Percentiles rank a stretch among this genome's conserved stretches.
Evolutionary conservation across 2,888 invertebrate species (phyloP).

Genomic region (Digitonthophagus gazella): DNA sequence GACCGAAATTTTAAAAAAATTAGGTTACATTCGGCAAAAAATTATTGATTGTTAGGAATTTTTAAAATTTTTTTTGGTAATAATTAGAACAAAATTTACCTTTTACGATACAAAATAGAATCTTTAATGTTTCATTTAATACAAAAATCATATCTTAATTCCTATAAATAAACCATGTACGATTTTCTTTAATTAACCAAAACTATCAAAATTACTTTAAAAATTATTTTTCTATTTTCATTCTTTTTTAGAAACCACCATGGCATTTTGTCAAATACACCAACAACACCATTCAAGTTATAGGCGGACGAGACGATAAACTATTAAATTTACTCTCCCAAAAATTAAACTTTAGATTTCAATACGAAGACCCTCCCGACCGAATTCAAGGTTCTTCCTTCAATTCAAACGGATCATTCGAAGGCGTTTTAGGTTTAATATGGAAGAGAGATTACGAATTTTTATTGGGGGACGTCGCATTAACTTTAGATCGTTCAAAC

Average conservation of each 20-base stretch:
- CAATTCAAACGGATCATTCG: constrained; percentile 65
- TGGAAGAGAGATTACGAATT: constrained; percentile 71
- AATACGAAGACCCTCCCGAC: constrained; percentile 72
- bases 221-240: too few relatives aligned
- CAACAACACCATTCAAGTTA: constrained; percentile 59
- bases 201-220: too few relatives aligned
- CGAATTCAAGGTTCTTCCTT: constrained; percentile 67
- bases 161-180: too few relatives aligned
- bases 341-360: constrained; percentile 67
- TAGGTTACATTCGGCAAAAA: too few relatives aligned
- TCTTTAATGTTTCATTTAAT: too few relatives aligned
- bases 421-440: constrained; percentile 69
- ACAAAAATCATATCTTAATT: too few relatives aligned
- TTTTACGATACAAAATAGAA: too few relatives aligned
- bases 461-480: constrained; percentile 71
- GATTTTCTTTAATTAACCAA: too few relatives aligned
- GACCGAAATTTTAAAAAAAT: too few relatives aligned
- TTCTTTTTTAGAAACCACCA: constrained; percentile 59
- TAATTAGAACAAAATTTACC: background rate
- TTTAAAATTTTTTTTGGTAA: too few relatives aligned
- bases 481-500: constrained; percentile 69
- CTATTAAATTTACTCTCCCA: constrained; percentile 62
- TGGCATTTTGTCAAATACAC: constrained; percentile 73
- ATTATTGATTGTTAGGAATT: too few relatives aligned
- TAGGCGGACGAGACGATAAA: constrained; percentile 72